Evolutionary conservation across 1,140 invertebrate genomes (phyloP).

Genomic region (Anoplolepis gracilipes): DNA sequence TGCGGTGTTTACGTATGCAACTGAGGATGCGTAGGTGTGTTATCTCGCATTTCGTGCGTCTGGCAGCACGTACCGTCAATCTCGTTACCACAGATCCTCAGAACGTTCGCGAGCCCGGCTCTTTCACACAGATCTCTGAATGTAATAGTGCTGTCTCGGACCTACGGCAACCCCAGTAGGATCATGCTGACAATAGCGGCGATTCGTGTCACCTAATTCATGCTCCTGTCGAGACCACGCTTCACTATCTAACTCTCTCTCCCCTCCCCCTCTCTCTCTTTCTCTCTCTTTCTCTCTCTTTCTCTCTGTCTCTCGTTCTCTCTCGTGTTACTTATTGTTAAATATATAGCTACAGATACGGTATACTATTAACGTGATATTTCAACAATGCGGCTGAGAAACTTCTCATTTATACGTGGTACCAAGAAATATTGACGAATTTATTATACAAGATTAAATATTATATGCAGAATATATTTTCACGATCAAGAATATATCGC

Average conservation of each 20-base stretch:
- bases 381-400: background rate
- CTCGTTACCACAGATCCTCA: constrained; percentile 63
- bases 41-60: constrained; percentile 70
- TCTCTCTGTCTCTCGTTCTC: too few relatives aligned
- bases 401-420: background rate
- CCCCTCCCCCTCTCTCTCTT: too few relatives aligned
- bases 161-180: background rate
- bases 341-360: background rate
- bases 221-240: background rate
- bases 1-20: constrained; percentile 59
- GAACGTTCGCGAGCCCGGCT: constrained; percentile 39
- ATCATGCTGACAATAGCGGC: constrained; percentile 29
- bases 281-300: too few relatives aligned
- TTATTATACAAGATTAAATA: background rate
- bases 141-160: constrained; percentile 60
- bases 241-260: background rate
- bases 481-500: background rate
- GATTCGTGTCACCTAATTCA: constrained; percentile 38
- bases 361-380: background rate
- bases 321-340: background rate
- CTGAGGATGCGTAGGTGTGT: constrained; percentile 61
- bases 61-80: constrained; percentile 73
- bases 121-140: constrained; percentile 46
- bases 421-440: background rate
- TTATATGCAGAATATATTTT: background rate